Conservation (phyloP, 2,113 vertebrate genomes). For the Eira barbara region DNA sequence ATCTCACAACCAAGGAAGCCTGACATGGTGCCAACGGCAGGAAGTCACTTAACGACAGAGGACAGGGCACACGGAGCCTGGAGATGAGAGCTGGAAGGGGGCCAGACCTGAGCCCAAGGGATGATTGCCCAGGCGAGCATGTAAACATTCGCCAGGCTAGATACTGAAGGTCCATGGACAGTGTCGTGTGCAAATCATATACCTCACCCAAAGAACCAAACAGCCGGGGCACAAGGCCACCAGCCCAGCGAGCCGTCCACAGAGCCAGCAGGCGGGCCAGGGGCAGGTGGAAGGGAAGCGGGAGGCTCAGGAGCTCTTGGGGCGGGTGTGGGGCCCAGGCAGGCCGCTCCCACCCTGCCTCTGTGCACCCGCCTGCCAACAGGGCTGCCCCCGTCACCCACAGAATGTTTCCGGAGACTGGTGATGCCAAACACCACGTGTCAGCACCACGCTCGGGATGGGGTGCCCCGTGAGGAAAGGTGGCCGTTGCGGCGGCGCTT, state of each 20-base stretch:
- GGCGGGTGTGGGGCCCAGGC: not conserved
- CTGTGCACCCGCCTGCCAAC: not conserved
- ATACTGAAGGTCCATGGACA: not conserved
- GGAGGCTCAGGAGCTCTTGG: not conserved
- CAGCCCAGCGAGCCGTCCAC: no score
- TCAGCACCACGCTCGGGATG: not conserved
- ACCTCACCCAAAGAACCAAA: not conserved
- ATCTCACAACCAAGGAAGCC: not conserved
- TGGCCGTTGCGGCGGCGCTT: not conserved
- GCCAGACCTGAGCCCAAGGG: not conserved
- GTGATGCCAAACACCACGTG: fast-evolving
- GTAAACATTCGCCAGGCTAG: not conserved
- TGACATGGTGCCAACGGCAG: fast-evolving
- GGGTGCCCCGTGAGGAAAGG: no score
- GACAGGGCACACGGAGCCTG: not conserved
- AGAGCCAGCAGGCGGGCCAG: not conserved
- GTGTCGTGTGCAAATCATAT: not conserved
- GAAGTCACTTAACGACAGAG: not conserved
- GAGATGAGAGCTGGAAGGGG: not conserved
- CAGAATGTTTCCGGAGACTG: fast-evolving
- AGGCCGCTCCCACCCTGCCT: not conserved
- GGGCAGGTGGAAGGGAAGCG: not conserved
- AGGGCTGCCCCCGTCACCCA: not conserved
- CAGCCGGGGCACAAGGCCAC: not conserved
- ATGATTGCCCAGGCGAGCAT: not conserved